Conservation (phyloP, 2,888 invertebrate genomes). For the Pycnomerus fuliginosus region DNA sequence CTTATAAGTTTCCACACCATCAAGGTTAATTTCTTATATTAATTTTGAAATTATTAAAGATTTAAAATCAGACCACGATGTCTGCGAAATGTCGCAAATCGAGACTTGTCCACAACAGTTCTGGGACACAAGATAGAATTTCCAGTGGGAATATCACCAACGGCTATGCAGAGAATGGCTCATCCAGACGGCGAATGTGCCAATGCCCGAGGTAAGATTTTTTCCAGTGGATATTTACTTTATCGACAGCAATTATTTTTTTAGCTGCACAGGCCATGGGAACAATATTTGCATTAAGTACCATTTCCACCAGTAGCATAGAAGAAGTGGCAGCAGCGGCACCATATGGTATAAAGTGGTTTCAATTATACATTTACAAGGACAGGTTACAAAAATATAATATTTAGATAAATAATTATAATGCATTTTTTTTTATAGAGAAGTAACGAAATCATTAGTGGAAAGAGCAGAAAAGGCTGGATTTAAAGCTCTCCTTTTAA, state of each 20-base stretch:
- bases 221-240: not conserved
- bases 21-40: too few relatives aligned
- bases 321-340: constrained; percentile 83
- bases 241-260: constrained; percentile 25
- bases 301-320: constrained; percentile 81
- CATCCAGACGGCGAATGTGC: constrained; percentile 87
- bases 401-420: too few relatives aligned
- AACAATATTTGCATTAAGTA: constrained; percentile 80
- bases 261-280: constrained; percentile 76
- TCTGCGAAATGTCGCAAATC: constrained; percentile 68
- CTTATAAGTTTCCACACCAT: too few relatives aligned
- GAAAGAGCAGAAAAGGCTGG: constrained; percentile 77
- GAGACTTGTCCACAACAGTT: constrained; percentile 63
- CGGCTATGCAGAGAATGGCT: constrained; percentile 91
- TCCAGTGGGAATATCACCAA: constrained; percentile 82
- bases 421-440: too few relatives aligned
- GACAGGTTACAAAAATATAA: constrained; percentile 69
- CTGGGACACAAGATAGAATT: constrained; percentile 67
- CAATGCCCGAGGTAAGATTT: constrained; percentile 69
- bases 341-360: constrained; percentile 79
- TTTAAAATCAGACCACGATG: constrained; percentile 76
- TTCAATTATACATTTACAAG: constrained; percentile 88
- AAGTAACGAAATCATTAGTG: constrained; percentile 71
- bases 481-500: constrained; percentile 84
- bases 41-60: constrained; percentile 58